These are phyloP conservation scores for Lasioglossum villosulum DNA, from an alignment of 2,888 invertebrate species.

Conservation along the genomic window DNA sequence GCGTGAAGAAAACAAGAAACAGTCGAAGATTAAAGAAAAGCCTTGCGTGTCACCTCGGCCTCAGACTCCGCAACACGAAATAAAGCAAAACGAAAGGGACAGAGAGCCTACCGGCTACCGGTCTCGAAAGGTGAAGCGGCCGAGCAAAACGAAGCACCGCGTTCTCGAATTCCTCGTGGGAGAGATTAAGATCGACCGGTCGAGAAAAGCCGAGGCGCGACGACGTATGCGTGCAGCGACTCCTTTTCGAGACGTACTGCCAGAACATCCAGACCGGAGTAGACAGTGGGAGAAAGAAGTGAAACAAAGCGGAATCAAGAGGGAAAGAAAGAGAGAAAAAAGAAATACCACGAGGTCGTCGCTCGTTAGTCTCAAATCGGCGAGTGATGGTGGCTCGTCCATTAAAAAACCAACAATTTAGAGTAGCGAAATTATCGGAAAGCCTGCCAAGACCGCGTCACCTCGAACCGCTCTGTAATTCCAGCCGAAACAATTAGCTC, in stretches of 20 bases:
- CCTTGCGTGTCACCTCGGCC: background rate
- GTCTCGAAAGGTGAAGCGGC: constrained; percentile 2
- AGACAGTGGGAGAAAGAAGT: background rate
- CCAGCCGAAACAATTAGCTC: constrained; percentile 47
- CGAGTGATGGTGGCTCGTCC: constrained; percentile 66
- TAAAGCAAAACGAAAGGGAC: background rate
- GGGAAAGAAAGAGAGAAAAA: background rate
- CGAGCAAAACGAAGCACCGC: constrained; percentile 50
- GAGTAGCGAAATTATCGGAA: constrained; percentile 54
- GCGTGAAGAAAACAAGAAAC: background rate
- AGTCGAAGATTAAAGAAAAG: background rate
- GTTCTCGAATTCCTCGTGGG: constrained; percentile 75
- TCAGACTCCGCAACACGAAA: background rate
- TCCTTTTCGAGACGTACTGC: constrained; percentile 55
- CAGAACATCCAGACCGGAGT: background rate
- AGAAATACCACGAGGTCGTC: constrained; percentile 67
- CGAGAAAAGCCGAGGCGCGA: constrained; percentile 57
- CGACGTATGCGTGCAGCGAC: constrained; percentile 66
- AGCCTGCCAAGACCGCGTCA: constrained; percentile 25
- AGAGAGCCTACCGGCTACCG: background rate
- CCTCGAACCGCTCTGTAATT: constrained; percentile 33
- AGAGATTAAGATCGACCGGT: constrained; percentile 74
- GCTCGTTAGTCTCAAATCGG: constrained; percentile 70
- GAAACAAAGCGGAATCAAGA: background rate
- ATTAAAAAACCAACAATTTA: constrained; percentile 74